A percentile compares a stretch with the other conserved stretches of the same genome.
Conservation (phyloP, 2,888 invertebrate genomes). For the Timandra comae region DNA sequence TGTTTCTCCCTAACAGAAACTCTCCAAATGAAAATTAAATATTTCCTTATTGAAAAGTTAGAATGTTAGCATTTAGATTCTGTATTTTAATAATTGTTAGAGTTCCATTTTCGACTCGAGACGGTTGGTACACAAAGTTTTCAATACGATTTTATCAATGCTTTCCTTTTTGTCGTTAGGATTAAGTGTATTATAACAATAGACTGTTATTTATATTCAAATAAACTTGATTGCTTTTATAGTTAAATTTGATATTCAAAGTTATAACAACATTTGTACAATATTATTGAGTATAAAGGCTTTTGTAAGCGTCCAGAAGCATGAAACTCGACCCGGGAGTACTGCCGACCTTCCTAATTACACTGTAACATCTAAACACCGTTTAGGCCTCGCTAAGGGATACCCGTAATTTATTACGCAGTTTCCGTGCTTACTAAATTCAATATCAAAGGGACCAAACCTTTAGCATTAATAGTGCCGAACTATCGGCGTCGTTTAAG, state of each 20-base stretch:
- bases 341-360: conserved; percentile 47
- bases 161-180: conserved; percentile 10
- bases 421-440: conserved; percentile 54
- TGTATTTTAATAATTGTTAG: conserved; percentile 54
- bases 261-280: background rate
- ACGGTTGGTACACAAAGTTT: conserved; percentile 10
- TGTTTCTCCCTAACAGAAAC: conserved; percentile 37
- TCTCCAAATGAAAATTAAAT: conserved; percentile 58
- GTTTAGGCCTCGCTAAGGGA: conserved; percentile 44
- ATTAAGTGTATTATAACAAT: too few species aligned
- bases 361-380: conserved; percentile 50
- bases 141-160: conserved; percentile 19
- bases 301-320: conserved; percentile 25
- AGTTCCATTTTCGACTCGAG: conserved; percentile 35
- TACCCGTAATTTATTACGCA: conserved; percentile 57
- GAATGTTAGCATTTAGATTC: conserved; percentile 44
- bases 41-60: conserved; percentile 66
- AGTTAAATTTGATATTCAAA: too few species aligned
- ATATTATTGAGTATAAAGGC: conserved; percentile 24
- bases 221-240: too few species aligned
- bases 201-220: background rate
- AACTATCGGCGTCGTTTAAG: conserved; percentile 58
- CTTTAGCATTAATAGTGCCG: conserved; percentile 53
- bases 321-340: conserved; percentile 27
- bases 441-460: conserved; percentile 57